Percentiles rank a stretch among this genome's conserved stretches.
These are phyloP conservation scores for Symphodus melops DNA, from an alignment of 2,113 vertebrate species.

Conservation along the genomic window DNA sequence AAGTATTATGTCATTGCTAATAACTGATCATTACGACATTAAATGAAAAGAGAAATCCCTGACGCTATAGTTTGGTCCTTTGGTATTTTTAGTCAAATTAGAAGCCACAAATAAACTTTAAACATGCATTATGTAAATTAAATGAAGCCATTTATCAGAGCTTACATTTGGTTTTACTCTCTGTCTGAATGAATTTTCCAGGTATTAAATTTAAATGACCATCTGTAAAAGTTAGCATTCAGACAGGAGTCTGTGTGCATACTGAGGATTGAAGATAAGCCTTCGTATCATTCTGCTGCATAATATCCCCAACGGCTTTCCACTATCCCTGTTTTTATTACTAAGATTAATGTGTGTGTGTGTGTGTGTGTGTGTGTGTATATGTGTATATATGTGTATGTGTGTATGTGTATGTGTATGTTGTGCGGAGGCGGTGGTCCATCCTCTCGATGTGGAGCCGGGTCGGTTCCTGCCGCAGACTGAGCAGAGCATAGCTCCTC, in stretches of 20 bases:
- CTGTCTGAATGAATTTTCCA: neutral
- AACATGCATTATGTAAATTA: neutral
- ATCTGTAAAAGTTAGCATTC: neutral
- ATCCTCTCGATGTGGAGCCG: slow-evolving; percentile 76
- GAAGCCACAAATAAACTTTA: neutral
- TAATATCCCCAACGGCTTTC: neutral
- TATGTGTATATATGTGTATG: too few species aligned
- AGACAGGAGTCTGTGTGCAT: neutral
- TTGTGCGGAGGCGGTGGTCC: slow-evolving; percentile 34
- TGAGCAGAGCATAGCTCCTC: slow-evolving; percentile 57
- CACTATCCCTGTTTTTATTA: neutral
- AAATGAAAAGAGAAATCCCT: neutral
- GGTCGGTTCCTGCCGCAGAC: slow-evolving; percentile 69
- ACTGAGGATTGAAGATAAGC: neutral
- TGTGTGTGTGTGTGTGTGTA: too few species aligned
- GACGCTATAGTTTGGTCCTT: neutral
- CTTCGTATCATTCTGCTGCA: neutral
- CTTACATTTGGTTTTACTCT: too few species aligned
- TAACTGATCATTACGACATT: neutral
- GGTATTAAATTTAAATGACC: neutral
- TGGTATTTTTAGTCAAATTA: neutral
- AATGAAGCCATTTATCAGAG: too few species aligned
- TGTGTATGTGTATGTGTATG: too few species aligned
- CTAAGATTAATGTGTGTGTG: neutral
- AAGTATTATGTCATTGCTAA: neutral